These are phyloP conservation scores for Papilio polyxenes DNA, from an alignment of 1,140 invertebrate genomes.

Conservation along the genomic window DNA sequence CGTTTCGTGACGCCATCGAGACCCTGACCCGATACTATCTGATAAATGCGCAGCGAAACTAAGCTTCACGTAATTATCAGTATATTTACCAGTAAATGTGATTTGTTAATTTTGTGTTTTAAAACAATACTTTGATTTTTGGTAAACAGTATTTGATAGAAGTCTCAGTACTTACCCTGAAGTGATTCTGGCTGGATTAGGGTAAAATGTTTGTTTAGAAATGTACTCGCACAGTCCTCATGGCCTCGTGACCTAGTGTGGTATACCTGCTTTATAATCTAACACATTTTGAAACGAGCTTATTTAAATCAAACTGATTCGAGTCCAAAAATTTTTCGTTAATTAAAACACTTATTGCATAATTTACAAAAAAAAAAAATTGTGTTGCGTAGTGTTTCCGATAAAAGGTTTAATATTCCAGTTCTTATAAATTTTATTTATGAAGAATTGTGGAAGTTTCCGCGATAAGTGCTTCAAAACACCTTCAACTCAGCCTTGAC, in stretches of 20 bases:
- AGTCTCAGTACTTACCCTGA: background rate
- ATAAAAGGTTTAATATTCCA: background rate
- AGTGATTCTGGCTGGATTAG: background rate
- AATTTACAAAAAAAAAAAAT: background rate
- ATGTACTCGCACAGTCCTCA: background rate
- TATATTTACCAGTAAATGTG: constrained; percentile 5
- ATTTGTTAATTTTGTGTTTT: background rate
- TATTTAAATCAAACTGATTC: background rate
- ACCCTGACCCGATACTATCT: constrained; percentile 29
- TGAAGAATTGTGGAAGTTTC: constrained; percentile 51
- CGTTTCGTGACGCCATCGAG: constrained; percentile 8
- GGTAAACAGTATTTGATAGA: background rate
- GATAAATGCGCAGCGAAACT: background rate
- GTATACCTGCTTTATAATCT: background rate
- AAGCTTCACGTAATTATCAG: background rate
- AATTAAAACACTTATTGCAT: background rate
- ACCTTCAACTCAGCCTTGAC: constrained; percentile 56
- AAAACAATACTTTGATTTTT: background rate
- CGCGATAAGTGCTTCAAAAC: constrained; percentile 54
- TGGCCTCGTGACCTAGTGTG: background rate
- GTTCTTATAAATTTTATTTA: constrained; percentile 35
- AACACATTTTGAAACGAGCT: background rate
- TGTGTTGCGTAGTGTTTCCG: background rate
- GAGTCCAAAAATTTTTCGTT: background rate
- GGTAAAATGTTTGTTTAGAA: background rate